Evolutionary conservation across 1,140 invertebrate genomes (phyloP).

Genomic region (Stenopsyche tienmushanensis): DNA sequence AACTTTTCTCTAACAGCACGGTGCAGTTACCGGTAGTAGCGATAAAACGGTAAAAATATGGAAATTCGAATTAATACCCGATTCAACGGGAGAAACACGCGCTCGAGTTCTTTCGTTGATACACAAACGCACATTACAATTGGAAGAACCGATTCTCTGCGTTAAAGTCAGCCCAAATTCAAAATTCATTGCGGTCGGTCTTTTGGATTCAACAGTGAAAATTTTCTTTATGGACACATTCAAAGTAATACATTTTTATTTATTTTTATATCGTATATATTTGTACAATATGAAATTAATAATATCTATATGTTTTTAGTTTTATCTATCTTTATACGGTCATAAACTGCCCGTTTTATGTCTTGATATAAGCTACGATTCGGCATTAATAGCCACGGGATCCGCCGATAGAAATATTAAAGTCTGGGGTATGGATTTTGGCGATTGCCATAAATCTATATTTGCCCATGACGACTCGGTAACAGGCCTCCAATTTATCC

Average conservation of each 20-base stretch:
- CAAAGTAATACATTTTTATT: slow-evolving; percentile 69
- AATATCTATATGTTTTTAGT: slow-evolving; percentile 61
- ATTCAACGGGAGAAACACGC: slow-evolving; percentile 60
- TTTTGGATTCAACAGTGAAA: slow-evolving; percentile 93
- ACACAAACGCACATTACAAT: slow-evolving; percentile 77
- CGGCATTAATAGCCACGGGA: slow-evolving; percentile 86
- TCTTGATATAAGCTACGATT: slow-evolving; percentile 94
- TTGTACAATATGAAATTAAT: not conserved
- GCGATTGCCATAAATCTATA: slow-evolving; percentile 88
- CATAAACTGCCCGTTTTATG: slow-evolving; percentile 93
- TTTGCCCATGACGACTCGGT: slow-evolving; percentile 95
- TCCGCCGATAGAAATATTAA: slow-evolving; percentile 95
- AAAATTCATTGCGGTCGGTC: slow-evolving; percentile 84
- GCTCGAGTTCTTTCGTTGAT: slow-evolving; percentile 73
- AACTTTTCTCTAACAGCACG: slow-evolving; percentile 57
- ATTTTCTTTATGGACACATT: slow-evolving; percentile 93
- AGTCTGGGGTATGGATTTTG: slow-evolving; percentile 98
- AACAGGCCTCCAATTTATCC: slow-evolving; percentile 84
- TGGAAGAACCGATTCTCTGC: slow-evolving; percentile 85
- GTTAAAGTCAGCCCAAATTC: slow-evolving; percentile 83
- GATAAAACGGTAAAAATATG: slow-evolving; percentile 94
- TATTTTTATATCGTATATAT: not conserved
- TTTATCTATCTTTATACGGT: slow-evolving; percentile 94
- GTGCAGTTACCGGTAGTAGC: slow-evolving; percentile 81
- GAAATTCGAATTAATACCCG: slow-evolving; percentile 85